A percentile compares a stretch with the other conserved stretches of the same genome.
These are phyloP conservation scores for Oophaga sylvatica DNA, from an alignment of 2,797 vertebrate genomes.

Conservation along the genomic window DNA sequence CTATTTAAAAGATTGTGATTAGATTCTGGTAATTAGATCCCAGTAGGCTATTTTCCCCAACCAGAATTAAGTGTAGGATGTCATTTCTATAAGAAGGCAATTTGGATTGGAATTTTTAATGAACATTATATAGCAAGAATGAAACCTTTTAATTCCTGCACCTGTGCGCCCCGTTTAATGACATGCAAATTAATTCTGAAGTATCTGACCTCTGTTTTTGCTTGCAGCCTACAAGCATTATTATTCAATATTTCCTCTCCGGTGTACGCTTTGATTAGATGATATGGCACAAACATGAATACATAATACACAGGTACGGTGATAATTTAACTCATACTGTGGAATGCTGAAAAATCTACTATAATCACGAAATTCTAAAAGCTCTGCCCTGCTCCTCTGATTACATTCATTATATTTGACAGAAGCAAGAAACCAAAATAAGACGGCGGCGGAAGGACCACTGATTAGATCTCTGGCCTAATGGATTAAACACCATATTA, in stretches of 20 bases:
- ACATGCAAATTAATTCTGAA: conserved; percentile 72
- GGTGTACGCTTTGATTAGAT: conserved; percentile 58
- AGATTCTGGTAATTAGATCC: conserved; percentile 76
- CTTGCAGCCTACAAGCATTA: conserved; percentile 65
- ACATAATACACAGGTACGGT: conserved; percentile 39
- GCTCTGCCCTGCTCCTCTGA: not conserved
- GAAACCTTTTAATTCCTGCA: conserved; percentile 69
- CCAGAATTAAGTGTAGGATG: conserved; percentile 69
- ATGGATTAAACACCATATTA: conserved; percentile 26
- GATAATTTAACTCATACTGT: conserved; percentile 18
- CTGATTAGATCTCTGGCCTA: conserved; percentile 8
- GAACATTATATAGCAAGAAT: conserved; percentile 67
- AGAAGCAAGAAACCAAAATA: conserved; percentile 16
- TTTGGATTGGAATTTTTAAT: conserved; percentile 73
- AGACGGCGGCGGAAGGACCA: not conserved
- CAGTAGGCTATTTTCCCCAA: conserved; percentile 68
- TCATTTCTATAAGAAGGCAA: conserved; percentile 68
- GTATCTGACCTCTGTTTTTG: conserved; percentile 68
- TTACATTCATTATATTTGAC: conserved; percentile 33
- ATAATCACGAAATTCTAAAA: conserved; percentile 15
- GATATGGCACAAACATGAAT: conserved; percentile 53
- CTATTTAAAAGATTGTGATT: conserved; percentile 74
- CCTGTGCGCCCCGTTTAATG: conserved; percentile 67
- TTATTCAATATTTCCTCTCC: conserved; percentile 60
- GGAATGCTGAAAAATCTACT: not conserved